Conservation (phyloP, 2,113 vertebrate genomes). For the Leucosticte australis region DNA sequence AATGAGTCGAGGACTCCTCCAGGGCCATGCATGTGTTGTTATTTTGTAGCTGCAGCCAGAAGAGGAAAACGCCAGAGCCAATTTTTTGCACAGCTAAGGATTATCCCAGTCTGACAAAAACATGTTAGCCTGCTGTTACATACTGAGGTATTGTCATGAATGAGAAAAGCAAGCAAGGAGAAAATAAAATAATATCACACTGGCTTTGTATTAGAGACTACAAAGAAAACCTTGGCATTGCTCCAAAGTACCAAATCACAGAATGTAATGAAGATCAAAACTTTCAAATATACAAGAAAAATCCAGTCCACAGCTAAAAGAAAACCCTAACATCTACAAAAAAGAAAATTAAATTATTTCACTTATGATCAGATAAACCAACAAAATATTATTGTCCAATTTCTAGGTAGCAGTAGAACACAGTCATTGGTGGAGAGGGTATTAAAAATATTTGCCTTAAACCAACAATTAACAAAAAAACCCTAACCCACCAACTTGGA, state of each 20-base stretch:
- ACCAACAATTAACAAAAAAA: neutral
- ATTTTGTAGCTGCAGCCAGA: neutral
- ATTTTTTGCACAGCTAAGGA: neutral
- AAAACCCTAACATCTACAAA: neutral
- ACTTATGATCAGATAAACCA: neutral
- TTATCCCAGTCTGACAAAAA: neutral
- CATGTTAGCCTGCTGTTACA: neutral
- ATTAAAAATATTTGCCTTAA: neutral
- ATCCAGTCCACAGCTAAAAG: neutral
- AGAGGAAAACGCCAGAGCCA: neutral
- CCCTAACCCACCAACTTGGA: neutral
- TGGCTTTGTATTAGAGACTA: neutral
- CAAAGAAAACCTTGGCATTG: neutral
- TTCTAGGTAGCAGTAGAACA: neutral
- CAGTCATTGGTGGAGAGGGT: neutral
- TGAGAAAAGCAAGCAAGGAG: neutral
- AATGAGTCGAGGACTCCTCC: neutral
- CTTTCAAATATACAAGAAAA: neutral
- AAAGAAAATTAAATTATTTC: neutral
- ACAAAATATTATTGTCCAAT: neutral
- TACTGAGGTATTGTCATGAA: neutral
- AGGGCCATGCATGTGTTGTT: accelerated
- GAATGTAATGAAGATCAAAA: neutral
- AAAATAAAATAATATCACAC: neutral
- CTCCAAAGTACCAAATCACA: neutral